Conservation (phyloP, 2,113 vertebrate species). For the Bubo bubo region DNA sequence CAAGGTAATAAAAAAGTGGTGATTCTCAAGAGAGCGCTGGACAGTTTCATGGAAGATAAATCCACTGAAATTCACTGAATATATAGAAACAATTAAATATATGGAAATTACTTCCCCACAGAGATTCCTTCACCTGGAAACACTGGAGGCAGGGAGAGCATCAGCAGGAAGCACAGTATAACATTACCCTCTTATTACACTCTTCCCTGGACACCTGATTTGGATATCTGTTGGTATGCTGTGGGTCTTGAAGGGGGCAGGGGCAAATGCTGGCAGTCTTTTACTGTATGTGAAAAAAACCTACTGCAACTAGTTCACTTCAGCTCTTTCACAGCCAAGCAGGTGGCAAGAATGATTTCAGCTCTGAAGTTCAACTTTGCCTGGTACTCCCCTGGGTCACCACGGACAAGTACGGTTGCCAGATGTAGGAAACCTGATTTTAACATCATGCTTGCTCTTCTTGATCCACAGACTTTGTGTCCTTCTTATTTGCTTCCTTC, state of each 20-base stretch:
- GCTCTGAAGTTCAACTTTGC: not conserved
- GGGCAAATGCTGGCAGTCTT: not conserved
- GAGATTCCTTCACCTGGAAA: not conserved
- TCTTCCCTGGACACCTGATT: not conserved
- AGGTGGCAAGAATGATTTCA: not conserved
- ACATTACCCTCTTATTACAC: not conserved
- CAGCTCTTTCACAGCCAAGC: not conserved
- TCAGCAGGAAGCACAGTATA: not conserved
- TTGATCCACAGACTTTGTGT: not conserved
- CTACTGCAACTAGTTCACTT: not conserved
- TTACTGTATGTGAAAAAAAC: not conserved
- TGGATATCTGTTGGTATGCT: not conserved
- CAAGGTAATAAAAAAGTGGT: not conserved
- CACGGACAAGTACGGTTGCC: fast-evolving
- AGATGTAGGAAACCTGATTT: not conserved
- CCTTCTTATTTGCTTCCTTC: not conserved
- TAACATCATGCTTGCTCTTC: not conserved
- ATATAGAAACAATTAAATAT: not conserved
- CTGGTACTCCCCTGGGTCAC: not conserved
- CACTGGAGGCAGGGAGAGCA: not conserved
- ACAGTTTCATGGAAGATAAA: not conserved
- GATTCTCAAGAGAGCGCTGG: not conserved
- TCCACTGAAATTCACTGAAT: not conserved
- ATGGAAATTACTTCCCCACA: not conserved
- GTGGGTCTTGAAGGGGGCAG: not conserved